phyloP scores from a whole-genome alignment of 2,888 invertebrate species.

The Minunthozetes semirufus region DNA sequence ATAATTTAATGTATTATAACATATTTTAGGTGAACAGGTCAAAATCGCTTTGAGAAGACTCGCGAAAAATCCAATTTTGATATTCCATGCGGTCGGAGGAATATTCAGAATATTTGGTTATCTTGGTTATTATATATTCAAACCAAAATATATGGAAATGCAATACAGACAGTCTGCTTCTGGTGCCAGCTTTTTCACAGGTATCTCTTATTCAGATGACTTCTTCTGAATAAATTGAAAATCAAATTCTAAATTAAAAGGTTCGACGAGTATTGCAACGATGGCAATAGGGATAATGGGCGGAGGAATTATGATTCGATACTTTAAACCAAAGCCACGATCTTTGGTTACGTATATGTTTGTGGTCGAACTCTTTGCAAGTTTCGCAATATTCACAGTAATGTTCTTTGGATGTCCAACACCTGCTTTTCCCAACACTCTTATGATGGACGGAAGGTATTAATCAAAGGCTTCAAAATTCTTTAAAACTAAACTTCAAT shows the following conservation, averaged over 20 bases:
- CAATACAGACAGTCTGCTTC: slow-evolving; percentile 43
- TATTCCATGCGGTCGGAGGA: slow-evolving; percentile 41
- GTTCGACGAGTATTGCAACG: slow-evolving; percentile 40
- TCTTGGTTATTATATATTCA: slow-evolving; percentile 43
- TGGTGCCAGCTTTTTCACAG: slow-evolving; percentile 41
- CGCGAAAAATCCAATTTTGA: slow-evolving; percentile 41
- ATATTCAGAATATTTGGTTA: slow-evolving; percentile 42
- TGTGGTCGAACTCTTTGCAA: slow-evolving; percentile 43
- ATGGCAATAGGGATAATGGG: slow-evolving; percentile 42
- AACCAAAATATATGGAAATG: slow-evolving; percentile 44
- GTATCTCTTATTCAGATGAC: slow-evolving; percentile 5
- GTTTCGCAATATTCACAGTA: slow-evolving; percentile 39
- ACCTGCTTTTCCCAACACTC: slow-evolving; percentile 37
- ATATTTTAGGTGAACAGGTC: no score
- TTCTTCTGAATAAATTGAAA: background rate
- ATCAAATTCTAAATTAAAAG: background rate
- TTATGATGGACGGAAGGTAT: background rate
- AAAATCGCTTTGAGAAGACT: slow-evolving; percentile 39
- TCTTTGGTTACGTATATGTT: slow-evolving; percentile 47
- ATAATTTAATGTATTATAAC: no score
- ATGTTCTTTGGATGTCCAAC: slow-evolving; percentile 43
- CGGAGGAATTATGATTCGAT: slow-evolving; percentile 45
- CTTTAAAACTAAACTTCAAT: no score
- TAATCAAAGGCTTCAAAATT: background rate
- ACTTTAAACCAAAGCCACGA: slow-evolving; percentile 46